Conservation (phyloP, 2,797 vertebrate genomes). For the Cuniculus paca region DNA sequence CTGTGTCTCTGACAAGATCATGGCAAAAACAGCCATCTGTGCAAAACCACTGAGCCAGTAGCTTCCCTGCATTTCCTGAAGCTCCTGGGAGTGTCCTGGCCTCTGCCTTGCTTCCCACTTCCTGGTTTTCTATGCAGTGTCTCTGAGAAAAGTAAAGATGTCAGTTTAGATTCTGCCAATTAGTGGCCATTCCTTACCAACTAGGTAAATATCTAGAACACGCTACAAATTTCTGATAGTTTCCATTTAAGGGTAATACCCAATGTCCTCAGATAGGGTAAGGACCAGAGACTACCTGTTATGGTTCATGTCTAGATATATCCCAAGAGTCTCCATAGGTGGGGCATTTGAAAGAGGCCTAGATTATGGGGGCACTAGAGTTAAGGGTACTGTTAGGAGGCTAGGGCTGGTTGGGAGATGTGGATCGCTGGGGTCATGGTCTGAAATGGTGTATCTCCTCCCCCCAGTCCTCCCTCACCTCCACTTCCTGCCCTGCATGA, state of each 20-base stretch:
- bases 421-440: not conserved
- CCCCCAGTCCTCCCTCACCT: not conserved
- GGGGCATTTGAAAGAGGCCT: not conserved
- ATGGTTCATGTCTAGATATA: not conserved
- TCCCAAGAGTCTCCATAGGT: not conserved
- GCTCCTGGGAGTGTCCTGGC: not conserved
- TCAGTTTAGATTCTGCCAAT: not conserved
- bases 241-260: not conserved
- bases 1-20: not conserved
- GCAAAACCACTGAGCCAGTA: fast-evolving
- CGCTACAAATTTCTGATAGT: not conserved
- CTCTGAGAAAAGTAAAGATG: not conserved
- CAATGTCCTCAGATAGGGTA: not conserved
- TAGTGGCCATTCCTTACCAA: not conserved
- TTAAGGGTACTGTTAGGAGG: not conserved
- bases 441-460: not conserved
- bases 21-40: fast-evolving
- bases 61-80: not conserved
- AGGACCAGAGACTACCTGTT: not conserved
- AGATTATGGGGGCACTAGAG: not conserved
- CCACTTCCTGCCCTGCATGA: not conserved
- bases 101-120: not conserved
- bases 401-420: not conserved
- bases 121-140: not conserved
- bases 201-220: not conserved